phyloP scores from a whole-genome alignment of 2,888 invertebrate genomes.

The Drosophila anomalata region DNA sequence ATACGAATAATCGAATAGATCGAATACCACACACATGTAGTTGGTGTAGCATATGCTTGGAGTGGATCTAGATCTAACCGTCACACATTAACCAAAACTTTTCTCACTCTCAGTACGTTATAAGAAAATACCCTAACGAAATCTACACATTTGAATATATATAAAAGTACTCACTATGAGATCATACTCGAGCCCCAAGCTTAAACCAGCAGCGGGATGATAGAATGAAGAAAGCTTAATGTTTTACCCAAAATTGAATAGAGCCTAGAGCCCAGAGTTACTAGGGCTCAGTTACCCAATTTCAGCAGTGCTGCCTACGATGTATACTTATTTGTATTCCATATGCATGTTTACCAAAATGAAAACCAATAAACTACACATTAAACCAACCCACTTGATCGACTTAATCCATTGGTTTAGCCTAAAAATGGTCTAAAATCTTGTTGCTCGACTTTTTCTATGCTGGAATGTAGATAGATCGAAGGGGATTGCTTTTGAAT shows the following conservation, averaged over 20 bases:
- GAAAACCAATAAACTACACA: slow-evolving; percentile 52
- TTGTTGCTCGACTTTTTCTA: not conserved
- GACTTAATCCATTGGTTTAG: not conserved
- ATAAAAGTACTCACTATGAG: slow-evolving; percentile 29
- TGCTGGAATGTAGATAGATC: not conserved
- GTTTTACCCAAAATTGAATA: slow-evolving; percentile 49
- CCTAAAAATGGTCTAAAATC: no score
- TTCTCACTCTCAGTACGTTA: slow-evolving; percentile 39
- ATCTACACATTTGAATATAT: slow-evolving; percentile 39
- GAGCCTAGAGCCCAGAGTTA: slow-evolving; percentile 52
- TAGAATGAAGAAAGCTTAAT: slow-evolving; percentile 34
- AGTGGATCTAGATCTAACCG: slow-evolving; percentile 37
- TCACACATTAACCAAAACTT: slow-evolving; percentile 20
- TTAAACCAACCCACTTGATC: slow-evolving; percentile 19
- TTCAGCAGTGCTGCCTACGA: slow-evolving; percentile 38
- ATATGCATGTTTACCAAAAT: slow-evolving; percentile 63
- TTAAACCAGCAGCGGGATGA: slow-evolving; percentile 12
- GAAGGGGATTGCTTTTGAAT: not conserved
- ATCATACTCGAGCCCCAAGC: slow-evolving; percentile 17
- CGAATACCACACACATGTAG: slow-evolving; percentile 36
- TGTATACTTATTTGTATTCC: slow-evolving; percentile 55
- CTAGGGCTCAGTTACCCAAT: slow-evolving; percentile 44
- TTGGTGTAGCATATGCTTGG: slow-evolving; percentile 42
- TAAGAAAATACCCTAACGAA: slow-evolving; percentile 35
- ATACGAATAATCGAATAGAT: slow-evolving; percentile 32